A percentile compares a stretch with the other conserved stretches of the same genome.
Conservation (phyloP, 2,113 vertebrate genomes). For the Agapornis roseicollis region DNA sequence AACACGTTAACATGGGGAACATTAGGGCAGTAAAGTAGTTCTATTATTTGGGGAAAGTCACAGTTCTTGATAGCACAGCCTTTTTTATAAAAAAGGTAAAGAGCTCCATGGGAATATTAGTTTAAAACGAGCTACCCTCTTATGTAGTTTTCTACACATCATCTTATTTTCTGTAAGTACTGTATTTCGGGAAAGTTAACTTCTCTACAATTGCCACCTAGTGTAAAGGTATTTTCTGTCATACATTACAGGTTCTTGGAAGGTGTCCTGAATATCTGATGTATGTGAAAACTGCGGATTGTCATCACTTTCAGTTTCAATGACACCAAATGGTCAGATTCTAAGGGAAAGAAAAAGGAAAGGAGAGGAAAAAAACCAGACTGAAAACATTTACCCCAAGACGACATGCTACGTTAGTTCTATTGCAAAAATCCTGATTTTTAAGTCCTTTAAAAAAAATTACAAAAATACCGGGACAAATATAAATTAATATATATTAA, state of each 20-base stretch:
- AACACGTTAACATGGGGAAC: slow-evolving; percentile 92
- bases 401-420: slow-evolving; percentile 92
- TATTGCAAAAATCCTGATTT: slow-evolving; percentile 84
- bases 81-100: slow-evolving; percentile 78
- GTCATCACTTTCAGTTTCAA: slow-evolving; percentile 80
- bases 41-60: slow-evolving; percentile 89
- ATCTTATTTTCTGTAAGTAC: slow-evolving; percentile 75
- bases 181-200: slow-evolving; percentile 73
- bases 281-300: slow-evolving; percentile 83
- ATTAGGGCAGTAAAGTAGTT: slow-evolving; percentile 91
- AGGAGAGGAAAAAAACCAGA: slow-evolving; percentile 48
- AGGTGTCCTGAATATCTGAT: slow-evolving; percentile 81
- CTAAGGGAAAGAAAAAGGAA: slow-evolving; percentile 58
- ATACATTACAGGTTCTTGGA: slow-evolving; percentile 83
- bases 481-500: slow-evolving; percentile 99
- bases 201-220: slow-evolving; percentile 82
- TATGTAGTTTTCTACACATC: slow-evolving; percentile 81
- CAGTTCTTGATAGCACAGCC: slow-evolving; percentile 89
- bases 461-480: slow-evolving; percentile 99
- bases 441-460: slow-evolving; percentile 79
- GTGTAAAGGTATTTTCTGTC: slow-evolving; percentile 81
- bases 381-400: slow-evolving; percentile 77
- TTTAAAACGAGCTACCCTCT: slow-evolving; percentile 86
- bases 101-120: slow-evolving; percentile 71
- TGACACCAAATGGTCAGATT: slow-evolving; percentile 78